Evolutionary conservation across 2,888 invertebrate genomes (phyloP), one percentile per base, ranked within the genome.

Genomic region (Reticulitermes lucifugus): DNA sequence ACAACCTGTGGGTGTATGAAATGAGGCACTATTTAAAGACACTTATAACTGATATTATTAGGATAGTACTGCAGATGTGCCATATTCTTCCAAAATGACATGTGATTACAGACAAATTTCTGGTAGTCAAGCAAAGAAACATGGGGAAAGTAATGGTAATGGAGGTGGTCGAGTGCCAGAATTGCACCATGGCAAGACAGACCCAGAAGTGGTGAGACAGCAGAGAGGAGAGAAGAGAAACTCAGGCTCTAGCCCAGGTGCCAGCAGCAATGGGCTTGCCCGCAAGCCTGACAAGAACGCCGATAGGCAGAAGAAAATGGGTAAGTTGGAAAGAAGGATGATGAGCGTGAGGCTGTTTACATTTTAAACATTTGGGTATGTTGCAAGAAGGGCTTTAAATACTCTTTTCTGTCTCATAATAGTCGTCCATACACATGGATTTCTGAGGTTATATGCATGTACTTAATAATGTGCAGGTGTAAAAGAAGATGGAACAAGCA

Each of bases 51-150:
- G 18, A 55, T 21, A 55, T 55, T 5, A 18, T 55, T 55, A 55
- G 14, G 55, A 55, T 55, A 2, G 21, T 55, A 55, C 18, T 51
- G 51, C 1, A 18, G 0, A 55, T 55, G 55, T 55, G 18, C 0
- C 9, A 55, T 18, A 0, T 55, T 18, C 18, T 51, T 51, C 51
- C 9, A 1, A 51, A 6, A 3, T 51, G 51, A 51, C 14, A 12
- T 55, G 55, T 55, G 55, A 55, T 55, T 79, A 12, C 85, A 88
- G 89, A 87, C 89, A 89, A 88, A 89, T 88, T 79, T 91, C 91
- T 22, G 91, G 91, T 87, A 91, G 90, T 83, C 92, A 92, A 90
- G 92, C 92, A 92, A 92, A 91, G 86, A 91, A 91, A 86, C 92
- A 91, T 87, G 91, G 91, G 87, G 91, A 91, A 86, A 91, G 90